Percentiles rank a stretch among this genome's conserved stretches.
Evolutionary conservation across 1,140 invertebrate species (phyloP).

Genomic region (Halictus rubicundus): DNA sequence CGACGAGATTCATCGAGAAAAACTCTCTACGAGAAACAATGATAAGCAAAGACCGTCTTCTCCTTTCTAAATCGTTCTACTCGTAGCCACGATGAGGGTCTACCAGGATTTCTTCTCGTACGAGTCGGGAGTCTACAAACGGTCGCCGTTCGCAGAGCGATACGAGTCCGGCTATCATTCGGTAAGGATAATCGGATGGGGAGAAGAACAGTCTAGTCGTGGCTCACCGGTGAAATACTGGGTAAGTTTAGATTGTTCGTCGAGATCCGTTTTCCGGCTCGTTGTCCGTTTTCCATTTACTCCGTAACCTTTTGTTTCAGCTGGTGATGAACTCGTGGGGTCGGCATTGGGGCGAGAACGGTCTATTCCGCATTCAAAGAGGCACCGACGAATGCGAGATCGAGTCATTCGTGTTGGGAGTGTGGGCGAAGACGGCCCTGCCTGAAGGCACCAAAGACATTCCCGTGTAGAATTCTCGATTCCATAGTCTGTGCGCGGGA

Average conservation of each 20-base stretch:
- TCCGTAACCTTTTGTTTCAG: conserved; percentile 80
- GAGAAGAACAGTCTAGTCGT: conserved; percentile 84
- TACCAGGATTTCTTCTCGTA: conserved; percentile 96
- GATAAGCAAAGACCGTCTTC: too few species aligned
- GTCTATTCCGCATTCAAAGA: conserved; percentile 90
- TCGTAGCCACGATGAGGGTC: conserved; percentile 91
- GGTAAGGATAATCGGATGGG: conserved; percentile 95
- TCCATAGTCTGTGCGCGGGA: neutral
- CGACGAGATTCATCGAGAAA: too few species aligned
- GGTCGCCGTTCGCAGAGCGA: conserved; percentile 81
- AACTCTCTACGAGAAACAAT: too few species aligned
- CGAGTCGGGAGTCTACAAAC: conserved; percentile 89
- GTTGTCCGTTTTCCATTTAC: conserved; percentile 4
- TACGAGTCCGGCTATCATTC: conserved; percentile 90
- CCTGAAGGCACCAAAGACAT: neutral
- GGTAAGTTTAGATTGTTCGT: conserved; percentile 85
- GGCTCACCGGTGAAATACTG: conserved; percentile 88
- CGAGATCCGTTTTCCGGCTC: neutral
- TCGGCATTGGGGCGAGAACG: conserved; percentile 91
- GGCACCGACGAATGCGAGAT: conserved; percentile 93
- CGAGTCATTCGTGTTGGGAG: conserved; percentile 90
- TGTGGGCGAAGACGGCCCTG: conserved; percentile 84
- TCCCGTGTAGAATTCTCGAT: too few species aligned
- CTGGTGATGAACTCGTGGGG: conserved; percentile 96
- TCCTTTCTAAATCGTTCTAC: too few species aligned